Evolutionary conservation across 1,140 invertebrate genomes (phyloP).

Genomic region (Drosophila erecta): DNA sequence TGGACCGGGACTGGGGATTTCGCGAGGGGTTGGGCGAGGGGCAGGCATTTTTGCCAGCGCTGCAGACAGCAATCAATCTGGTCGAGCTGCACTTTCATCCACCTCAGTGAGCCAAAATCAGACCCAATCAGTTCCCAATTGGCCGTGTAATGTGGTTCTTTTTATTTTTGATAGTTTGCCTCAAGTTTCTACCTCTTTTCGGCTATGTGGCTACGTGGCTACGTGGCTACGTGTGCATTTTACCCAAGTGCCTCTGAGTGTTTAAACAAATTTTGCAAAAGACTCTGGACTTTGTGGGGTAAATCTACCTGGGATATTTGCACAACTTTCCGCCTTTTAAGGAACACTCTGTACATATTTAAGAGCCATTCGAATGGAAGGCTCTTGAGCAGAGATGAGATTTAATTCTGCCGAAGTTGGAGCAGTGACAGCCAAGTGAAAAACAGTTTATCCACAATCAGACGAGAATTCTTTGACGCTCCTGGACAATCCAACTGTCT

Average conservation of each 20-base stretch:
- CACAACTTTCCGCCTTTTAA: slow-evolving; percentile 31
- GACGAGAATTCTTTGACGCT: slow-evolving; percentile 30
- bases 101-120: slow-evolving; percentile 28
- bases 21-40: not conserved
- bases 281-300: not conserved
- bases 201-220: not conserved
- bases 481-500: slow-evolving; percentile 41
- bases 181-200: slow-evolving; percentile 11
- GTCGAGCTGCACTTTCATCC: slow-evolving; percentile 21
- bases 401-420: not conserved
- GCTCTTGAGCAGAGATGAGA: slow-evolving; percentile 1
- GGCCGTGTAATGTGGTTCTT: slow-evolving; percentile 53
- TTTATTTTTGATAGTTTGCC: slow-evolving; percentile 44
- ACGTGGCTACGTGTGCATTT: slow-evolving; percentile 45
- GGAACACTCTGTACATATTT: not conserved
- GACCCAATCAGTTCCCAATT: slow-evolving; percentile 60
- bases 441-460: slow-evolving; percentile 26
- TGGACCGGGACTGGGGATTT: not conserved
- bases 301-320: slow-evolving; percentile 8
- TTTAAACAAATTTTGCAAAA: slow-evolving; percentile 17
- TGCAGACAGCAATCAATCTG: slow-evolving; percentile 47
- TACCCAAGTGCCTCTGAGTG: slow-evolving; percentile 30
- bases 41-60: slow-evolving; percentile 8
- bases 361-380: not conserved
- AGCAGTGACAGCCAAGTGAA: slow-evolving; percentile 1